These are phyloP conservation scores for Tachypleus tridentatus DNA, from an alignment of 1,140 invertebrate genomes.

Conservation along the genomic window DNA sequence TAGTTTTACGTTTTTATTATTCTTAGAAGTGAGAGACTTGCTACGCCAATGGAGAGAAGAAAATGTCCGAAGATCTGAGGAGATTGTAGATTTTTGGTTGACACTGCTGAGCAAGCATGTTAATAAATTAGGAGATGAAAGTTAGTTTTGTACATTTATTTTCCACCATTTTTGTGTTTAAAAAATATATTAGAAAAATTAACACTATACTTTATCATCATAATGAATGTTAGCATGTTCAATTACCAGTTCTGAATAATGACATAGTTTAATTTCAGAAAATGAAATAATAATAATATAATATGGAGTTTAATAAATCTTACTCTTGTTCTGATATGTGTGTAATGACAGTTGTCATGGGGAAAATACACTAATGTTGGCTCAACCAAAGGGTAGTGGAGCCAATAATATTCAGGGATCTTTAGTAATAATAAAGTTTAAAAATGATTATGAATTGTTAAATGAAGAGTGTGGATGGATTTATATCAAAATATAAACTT, in stretches of 20 bases:
- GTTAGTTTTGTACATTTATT: constrained; percentile 41
- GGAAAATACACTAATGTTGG: no score
- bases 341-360: no score
- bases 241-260: not conserved
- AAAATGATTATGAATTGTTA: no score
- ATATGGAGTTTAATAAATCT: no score
- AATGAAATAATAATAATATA: no score
- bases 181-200: constrained; percentile 8
- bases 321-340: no score
- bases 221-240: not conserved
- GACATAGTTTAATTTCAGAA: not conserved
- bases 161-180: constrained; percentile 7
- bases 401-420: no score
- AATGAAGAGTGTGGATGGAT: no score
- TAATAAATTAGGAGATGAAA: constrained; percentile 80
- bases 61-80: constrained; percentile 73
- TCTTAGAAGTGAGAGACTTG: constrained; percentile 61
- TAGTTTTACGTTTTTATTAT: not conserved
- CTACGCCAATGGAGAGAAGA: constrained; percentile 84
- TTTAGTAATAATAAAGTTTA: no score
- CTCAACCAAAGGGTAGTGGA: no score
- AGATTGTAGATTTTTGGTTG: constrained; percentile 79
- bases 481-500: no score
- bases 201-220: not conserved
- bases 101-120: constrained; percentile 54